These are phyloP conservation scores for Pogona vitticeps DNA, from an alignment of 2,113 vertebrate genomes.

Conservation along the genomic window DNA sequence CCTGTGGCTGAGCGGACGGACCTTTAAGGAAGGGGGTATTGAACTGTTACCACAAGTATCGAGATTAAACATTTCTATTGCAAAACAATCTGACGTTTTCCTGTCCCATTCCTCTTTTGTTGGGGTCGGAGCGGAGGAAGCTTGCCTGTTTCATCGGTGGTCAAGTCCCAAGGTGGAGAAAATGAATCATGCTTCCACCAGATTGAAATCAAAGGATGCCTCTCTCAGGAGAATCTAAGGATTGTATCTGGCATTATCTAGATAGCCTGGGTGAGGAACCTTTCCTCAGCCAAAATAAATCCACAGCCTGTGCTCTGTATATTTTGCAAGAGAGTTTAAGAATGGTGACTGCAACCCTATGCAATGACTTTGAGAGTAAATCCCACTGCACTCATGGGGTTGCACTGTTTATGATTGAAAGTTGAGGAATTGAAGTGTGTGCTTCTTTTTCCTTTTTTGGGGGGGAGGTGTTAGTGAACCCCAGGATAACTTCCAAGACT, in stretches of 20 bases:
- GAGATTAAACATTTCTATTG: conserved; percentile 34
- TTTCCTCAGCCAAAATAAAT: neutral
- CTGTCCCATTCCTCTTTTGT: neutral
- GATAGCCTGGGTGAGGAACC: too few species aligned
- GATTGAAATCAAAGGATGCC: neutral
- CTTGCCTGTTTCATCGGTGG: too few species aligned
- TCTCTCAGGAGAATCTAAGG: neutral
- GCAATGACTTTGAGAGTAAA: neutral
- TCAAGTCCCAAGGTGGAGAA: neutral
- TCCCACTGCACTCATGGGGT: neutral
- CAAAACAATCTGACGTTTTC: neutral
- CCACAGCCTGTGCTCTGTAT: neutral
- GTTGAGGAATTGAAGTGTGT: neutral
- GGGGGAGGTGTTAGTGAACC: neutral
- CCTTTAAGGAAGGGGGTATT: neutral
- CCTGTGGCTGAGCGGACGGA: neutral
- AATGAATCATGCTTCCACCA: neutral
- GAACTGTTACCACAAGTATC: conserved; percentile 2
- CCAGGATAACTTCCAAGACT: neutral
- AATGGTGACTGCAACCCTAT: neutral
- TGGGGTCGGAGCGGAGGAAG: neutral
- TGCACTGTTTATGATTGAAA: neutral
- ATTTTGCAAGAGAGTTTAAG: neutral
- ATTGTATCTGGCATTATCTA: neutral
- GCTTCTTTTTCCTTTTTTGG: neutral